A percentile compares a stretch with the other conserved stretches of the same genome.
Conservation (phyloP, 1,140 invertebrate genomes). For the Augochlora pura region DNA sequence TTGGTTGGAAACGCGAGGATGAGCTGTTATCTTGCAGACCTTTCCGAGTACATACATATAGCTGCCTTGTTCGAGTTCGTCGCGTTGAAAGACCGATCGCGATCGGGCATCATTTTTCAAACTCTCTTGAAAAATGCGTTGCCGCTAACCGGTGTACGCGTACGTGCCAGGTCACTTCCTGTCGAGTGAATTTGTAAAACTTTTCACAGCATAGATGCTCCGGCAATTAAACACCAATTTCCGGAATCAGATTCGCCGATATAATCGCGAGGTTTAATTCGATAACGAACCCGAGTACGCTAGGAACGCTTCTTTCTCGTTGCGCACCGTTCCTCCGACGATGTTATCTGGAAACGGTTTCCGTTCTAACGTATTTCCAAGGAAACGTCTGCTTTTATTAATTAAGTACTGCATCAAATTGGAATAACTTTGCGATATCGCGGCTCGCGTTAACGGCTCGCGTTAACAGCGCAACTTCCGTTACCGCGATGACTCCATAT, state of each 20-base stretch:
- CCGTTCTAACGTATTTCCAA: constrained; percentile 3
- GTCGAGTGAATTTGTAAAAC: neutral
- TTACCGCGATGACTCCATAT: neutral
- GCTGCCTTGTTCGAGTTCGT: too few species aligned
- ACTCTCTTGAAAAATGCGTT: too few species aligned
- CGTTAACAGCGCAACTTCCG: neutral
- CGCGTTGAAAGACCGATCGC: too few species aligned
- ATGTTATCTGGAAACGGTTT: constrained; percentile 15
- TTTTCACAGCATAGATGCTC: neutral
- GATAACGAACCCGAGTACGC: constrained; percentile 9
- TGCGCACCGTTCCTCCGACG: constrained; percentile 17
- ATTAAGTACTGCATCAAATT: constrained; percentile 40
- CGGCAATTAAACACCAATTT: constrained; percentile 20
- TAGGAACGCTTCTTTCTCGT: constrained; percentile 12
- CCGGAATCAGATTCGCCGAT: constrained; percentile 5
- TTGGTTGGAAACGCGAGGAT: constrained; percentile 19
- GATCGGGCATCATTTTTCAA: too few species aligned
- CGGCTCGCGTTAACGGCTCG: neutral
- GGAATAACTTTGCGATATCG: constrained; percentile 23
- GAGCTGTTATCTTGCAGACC: constrained; percentile 4
- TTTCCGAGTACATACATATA: too few species aligned
- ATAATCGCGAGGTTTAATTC: constrained; percentile 23
- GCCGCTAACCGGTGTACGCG: neutral
- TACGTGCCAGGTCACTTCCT: too few species aligned
- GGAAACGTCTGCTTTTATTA: constrained; percentile 39